These are phyloP conservation scores for Imbricaverruca yamaguchii DNA, from an alignment of 2,888 invertebrate species.

Conservation along the genomic window DNA sequence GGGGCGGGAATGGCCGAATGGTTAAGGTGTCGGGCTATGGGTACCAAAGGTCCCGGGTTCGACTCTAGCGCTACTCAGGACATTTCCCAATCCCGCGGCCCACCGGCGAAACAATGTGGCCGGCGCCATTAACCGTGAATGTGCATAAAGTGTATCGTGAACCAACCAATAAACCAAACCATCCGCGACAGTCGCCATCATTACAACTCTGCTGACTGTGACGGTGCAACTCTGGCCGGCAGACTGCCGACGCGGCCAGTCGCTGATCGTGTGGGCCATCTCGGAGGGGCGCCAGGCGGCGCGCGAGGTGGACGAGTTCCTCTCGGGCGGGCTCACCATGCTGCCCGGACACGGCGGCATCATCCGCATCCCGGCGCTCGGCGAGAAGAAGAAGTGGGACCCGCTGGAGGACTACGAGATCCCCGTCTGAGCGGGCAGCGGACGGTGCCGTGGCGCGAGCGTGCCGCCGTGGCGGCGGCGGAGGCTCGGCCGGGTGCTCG, in stretches of 20 bases:
- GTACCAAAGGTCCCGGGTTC: too few species aligned
- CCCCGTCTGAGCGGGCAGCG: background rate
- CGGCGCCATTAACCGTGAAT: too few species aligned
- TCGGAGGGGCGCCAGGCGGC: conserved; percentile 97
- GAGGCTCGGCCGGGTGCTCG: too few species aligned
- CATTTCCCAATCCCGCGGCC: too few species aligned
- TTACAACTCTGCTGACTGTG: too few species aligned
- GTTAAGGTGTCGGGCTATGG: too few species aligned
- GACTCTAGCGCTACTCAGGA: too few species aligned
- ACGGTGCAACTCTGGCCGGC: conserved; percentile 32
- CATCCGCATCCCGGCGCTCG: conserved; percentile 37
- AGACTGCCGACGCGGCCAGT: conserved; percentile 99
- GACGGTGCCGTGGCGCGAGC: background rate
- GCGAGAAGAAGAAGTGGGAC: conserved; percentile 25
- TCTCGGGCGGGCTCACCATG: conserved; percentile 60
- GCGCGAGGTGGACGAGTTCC: conserved; percentile 77
- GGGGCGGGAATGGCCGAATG: too few species aligned
- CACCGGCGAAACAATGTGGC: too few species aligned
- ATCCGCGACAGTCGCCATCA: too few species aligned
- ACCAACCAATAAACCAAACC: too few species aligned
- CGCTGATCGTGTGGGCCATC: conserved; percentile 97
- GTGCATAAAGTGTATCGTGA: too few species aligned
- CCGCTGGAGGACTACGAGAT: conserved; percentile 23
- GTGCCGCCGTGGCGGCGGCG: background rate
- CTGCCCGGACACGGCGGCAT: conserved; percentile 92